Percentiles rank a stretch among this genome's conserved stretches.
phyloP scores from a whole-genome alignment of 2,113 vertebrate genomes.

The Ancistrus triradiatus region DNA sequence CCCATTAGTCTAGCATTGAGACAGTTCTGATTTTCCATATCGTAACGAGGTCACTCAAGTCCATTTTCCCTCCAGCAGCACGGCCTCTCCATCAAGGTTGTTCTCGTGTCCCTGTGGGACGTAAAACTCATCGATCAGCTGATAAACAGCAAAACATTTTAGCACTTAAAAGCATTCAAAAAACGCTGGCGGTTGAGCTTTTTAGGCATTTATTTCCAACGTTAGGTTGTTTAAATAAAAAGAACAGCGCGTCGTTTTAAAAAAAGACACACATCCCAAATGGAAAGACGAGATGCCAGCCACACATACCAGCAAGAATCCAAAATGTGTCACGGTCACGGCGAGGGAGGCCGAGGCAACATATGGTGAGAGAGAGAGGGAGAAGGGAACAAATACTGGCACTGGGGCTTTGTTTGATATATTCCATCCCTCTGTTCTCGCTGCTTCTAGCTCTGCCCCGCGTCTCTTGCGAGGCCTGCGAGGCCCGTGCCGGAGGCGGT shows the following conservation, averaged over 20 bases:
- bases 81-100: neutral
- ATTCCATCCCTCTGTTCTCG: conserved; percentile 53
- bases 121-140: neutral
- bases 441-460: conserved; percentile 36
- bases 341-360: conserved; percentile 11
- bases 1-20: neutral
- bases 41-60: neutral
- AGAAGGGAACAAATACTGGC: conserved; percentile 24
- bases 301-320: conserved; percentile 15
- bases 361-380: conserved; percentile 34
- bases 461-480: conserved; percentile 45
- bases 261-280: conserved; percentile 12
- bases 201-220: neutral
- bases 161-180: no score
- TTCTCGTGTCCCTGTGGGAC: neutral
- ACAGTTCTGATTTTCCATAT: neutral
- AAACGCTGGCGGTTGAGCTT: neutral
- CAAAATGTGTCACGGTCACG: conserved; percentile 9
- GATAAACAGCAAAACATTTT: no score
- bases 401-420: conserved; percentile 37
- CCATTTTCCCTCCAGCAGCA: neutral
- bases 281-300: neutral
- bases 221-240: no score
- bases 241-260: no score
- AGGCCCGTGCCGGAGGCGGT: conserved; percentile 65